phyloP scores from a whole-genome alignment of 2,888 invertebrate genomes.

The Sialis lutaria region DNA sequence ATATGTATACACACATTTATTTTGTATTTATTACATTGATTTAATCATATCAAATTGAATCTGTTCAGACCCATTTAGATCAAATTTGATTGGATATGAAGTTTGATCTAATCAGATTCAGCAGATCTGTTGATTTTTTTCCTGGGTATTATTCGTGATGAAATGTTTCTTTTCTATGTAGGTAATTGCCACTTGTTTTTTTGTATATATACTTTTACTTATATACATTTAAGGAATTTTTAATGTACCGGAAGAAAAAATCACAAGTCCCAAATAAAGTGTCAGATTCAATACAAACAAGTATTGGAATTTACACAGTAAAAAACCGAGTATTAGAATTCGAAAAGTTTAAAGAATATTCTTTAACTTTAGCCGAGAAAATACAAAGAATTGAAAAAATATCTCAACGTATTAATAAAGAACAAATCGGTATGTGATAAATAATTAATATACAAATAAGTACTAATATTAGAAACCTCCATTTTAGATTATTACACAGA shows the following conservation, averaged over 20 bases:
- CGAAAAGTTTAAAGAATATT: conserved; percentile 41
- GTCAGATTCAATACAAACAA: conserved; percentile 34
- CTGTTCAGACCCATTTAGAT: background rate
- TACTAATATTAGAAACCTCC: background rate
- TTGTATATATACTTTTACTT: conserved; percentile 2
- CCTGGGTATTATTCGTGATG: too few relatives aligned
- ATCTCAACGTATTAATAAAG: conserved; percentile 42
- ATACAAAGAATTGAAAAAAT: conserved; percentile 42
- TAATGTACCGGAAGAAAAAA: conserved; percentile 38
- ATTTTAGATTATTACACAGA: conserved; percentile 31
- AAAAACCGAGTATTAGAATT: conserved; percentile 43
- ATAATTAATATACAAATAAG: background rate
- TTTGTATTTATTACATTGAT: too few relatives aligned
- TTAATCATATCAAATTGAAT: too few relatives aligned
- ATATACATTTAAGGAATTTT: conserved; percentile 43
- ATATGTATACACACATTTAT: too few relatives aligned
- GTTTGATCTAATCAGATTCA: too few relatives aligned
- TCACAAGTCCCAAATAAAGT: conserved; percentile 34
- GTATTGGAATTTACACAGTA: conserved; percentile 31
- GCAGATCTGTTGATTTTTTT: too few relatives aligned
- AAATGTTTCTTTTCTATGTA: too few relatives aligned
- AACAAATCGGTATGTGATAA: conserved; percentile 24
- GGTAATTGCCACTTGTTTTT: too few relatives aligned
- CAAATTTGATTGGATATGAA: too few relatives aligned
- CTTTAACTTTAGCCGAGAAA: conserved; percentile 40